A percentile compares a stretch with the other conserved stretches of the same genome.
These are phyloP conservation scores for Onchidella celtica DNA, from an alignment of 2,888 invertebrate species.

Conservation along the genomic window DNA sequence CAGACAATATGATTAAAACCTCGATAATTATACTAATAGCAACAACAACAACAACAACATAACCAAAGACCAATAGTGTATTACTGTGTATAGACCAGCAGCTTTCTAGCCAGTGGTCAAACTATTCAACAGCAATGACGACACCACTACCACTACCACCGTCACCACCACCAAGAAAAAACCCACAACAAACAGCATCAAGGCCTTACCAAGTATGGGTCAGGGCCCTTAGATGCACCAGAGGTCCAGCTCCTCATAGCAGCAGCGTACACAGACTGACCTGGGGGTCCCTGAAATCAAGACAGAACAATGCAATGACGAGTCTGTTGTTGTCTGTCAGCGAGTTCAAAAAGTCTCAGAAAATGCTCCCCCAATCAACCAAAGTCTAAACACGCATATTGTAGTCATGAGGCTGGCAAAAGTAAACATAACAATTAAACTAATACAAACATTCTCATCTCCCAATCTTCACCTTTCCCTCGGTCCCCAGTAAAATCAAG, in stretches of 20 bases:
- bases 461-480: too few species aligned
- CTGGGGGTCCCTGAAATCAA: conserved; percentile 68
- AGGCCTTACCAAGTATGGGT: conserved; percentile 29
- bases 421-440: too few species aligned
- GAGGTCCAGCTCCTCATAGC: conserved; percentile 63
- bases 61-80: neutral
- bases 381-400: too few species aligned
- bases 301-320: too few species aligned
- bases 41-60: neutral
- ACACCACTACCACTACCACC: neutral
- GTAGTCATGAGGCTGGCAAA: too few species aligned
- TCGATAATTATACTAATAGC: neutral
- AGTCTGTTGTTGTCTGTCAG: too few species aligned
- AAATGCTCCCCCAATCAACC: too few species aligned
- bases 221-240: conserved; percentile 26
- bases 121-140: neutral
- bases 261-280: conserved; percentile 63
- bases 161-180: too few species aligned
- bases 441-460: too few species aligned
- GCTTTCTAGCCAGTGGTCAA: neutral
- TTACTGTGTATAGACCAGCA: neutral
- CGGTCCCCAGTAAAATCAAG: too few species aligned
- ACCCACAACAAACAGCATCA: neutral
- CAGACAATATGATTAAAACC: neutral
- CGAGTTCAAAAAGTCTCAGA: too few species aligned